phyloP scores from a whole-genome alignment of 2,797 vertebrate genomes.

The Chiroxiphia lanceolata region DNA sequence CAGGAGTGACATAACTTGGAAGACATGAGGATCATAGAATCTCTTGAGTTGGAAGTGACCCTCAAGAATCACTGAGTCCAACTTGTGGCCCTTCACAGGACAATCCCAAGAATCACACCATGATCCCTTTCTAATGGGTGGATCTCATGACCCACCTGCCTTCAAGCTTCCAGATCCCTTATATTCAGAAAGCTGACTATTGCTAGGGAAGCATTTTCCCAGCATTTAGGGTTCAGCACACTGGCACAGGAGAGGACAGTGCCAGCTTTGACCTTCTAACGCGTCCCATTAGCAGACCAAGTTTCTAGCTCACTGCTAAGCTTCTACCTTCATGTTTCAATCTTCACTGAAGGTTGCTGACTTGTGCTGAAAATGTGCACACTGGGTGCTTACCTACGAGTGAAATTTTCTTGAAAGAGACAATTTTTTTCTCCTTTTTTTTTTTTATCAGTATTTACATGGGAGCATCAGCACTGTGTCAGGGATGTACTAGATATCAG shows the following conservation, averaged over 20 bases:
- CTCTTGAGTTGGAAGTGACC: not conserved
- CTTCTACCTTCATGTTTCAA: not conserved
- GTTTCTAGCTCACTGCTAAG: not conserved
- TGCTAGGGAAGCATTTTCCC: not conserved
- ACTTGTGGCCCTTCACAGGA: not conserved
- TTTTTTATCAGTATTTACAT: not conserved
- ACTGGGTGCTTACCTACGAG: not conserved
- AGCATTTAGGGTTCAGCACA: not conserved
- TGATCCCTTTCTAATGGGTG: not conserved
- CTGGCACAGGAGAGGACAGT: not conserved
- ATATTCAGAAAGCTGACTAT: not conserved
- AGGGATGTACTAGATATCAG: fast-evolving
- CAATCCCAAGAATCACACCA: not conserved
- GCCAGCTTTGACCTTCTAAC: not conserved
- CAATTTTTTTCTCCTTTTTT: not conserved
- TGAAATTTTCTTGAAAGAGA: not conserved
- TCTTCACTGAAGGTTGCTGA: not conserved
- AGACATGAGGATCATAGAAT: not conserved
- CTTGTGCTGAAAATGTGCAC: not conserved
- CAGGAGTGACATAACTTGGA: not conserved
- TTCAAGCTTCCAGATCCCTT: not conserved
- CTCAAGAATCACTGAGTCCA: not conserved
- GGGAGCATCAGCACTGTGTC: not conserved
- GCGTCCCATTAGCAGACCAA: not conserved
- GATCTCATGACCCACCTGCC: not conserved